Evolutionary conservation across 2,113 vertebrate species (phyloP).

Genomic region (Cheirogaleus medius): DNA sequence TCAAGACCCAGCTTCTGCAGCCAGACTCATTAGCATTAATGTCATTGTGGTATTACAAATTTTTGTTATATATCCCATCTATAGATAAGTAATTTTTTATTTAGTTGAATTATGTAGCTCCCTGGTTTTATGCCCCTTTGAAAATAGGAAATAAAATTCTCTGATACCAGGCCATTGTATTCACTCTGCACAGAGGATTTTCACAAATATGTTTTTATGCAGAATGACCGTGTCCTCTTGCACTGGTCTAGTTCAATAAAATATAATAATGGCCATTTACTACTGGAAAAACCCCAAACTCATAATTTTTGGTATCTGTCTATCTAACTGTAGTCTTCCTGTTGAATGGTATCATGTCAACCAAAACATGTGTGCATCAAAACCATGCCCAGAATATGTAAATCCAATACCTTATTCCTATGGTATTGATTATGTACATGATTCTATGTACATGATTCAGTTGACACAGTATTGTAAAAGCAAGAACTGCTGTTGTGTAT

Average conservation of each 20-base stretch:
- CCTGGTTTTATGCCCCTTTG: not conserved
- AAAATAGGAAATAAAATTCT: not conserved
- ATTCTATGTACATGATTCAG: not conserved
- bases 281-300: not conserved
- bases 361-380: not conserved
- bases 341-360: not conserved
- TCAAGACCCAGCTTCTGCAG: not conserved
- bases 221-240: not conserved
- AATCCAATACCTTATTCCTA: not conserved
- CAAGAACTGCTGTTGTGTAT: not conserved
- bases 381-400: not conserved
- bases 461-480: not conserved
- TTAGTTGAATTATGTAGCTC: not conserved
- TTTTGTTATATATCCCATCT: not conserved
- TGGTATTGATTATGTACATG: too few relatives aligned
- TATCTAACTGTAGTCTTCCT: not conserved
- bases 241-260: not conserved
- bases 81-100: not conserved
- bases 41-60: not conserved
- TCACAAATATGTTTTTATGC: not conserved
- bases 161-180: not conserved
- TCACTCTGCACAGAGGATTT: not conserved
- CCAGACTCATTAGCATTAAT: not conserved
- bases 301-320: not conserved
- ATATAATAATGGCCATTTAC: not conserved